Conservation (phyloP, 2,888 invertebrate genomes). For the Oasisia sp. region DNA sequence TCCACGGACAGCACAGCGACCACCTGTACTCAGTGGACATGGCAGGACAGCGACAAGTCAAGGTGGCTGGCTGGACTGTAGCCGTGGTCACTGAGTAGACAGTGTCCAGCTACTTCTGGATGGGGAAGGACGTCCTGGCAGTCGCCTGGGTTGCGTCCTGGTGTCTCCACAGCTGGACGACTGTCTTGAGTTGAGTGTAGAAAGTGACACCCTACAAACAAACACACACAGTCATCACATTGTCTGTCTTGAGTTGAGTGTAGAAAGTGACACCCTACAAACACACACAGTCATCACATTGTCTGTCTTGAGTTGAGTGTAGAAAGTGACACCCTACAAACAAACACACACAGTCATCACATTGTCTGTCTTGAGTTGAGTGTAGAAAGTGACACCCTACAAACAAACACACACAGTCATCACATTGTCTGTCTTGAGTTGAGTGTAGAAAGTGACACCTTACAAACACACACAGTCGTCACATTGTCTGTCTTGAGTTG, state of each 20-base stretch:
- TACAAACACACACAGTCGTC: not conserved
- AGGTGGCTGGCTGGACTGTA: not conserved
- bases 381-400: not conserved
- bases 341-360: not conserved
- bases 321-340: not conserved
- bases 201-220: slow-evolving; percentile 88
- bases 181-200: slow-evolving; percentile 96
- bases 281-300: not conserved
- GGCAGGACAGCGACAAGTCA: too few species aligned
- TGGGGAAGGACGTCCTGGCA: slow-evolving; percentile 87
- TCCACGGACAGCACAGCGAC: not conserved
- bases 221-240: slow-evolving; percentile 36
- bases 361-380: too few species aligned
- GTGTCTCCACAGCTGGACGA: slow-evolving; percentile 94
- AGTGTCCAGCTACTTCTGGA: slow-evolving; percentile 19
- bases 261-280: slow-evolving; percentile 17
- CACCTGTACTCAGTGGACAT: not conserved
- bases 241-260: slow-evolving; percentile 17
- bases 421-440: too few species aligned
- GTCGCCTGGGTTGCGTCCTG: slow-evolving; percentile 80
- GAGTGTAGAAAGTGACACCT: too few species aligned
- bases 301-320: too few species aligned
- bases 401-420: not conserved
- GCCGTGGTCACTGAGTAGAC: not conserved
- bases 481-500: too few species aligned